Evolutionary conservation across 2,797 vertebrate species (phyloP).

Genomic region (Pempheris klunzingeri): DNA sequence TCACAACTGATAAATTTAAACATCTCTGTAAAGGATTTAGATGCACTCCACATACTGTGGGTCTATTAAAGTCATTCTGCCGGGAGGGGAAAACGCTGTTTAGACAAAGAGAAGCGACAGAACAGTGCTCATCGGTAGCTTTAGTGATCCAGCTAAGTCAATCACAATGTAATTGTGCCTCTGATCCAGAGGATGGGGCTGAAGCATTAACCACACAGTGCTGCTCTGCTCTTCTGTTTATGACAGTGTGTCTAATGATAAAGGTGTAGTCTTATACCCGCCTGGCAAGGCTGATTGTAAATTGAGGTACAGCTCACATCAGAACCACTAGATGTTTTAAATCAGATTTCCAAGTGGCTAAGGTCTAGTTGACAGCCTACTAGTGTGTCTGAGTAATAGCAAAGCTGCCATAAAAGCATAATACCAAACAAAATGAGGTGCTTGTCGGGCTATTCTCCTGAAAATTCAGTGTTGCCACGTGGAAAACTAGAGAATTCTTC

Average conservation of each 20-base stretch:
- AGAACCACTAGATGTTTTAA: conserved; percentile 34
- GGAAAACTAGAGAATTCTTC: conserved; percentile 38
- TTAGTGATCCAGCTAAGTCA: conserved; percentile 68
- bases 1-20: conserved; percentile 67
- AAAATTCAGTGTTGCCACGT: conserved; percentile 33
- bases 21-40: conserved; percentile 52
- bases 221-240: conserved; percentile 63
- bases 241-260: conserved; percentile 51
- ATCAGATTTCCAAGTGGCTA: conserved; percentile 49
- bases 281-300: conserved; percentile 42
- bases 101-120: conserved; percentile 61
- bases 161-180: conserved; percentile 82
- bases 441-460: conserved; percentile 18
- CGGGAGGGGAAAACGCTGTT: conserved; percentile 45
- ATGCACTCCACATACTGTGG: conserved; percentile 54
- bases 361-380: conserved; percentile 38
- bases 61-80: conserved; percentile 66
- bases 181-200: conserved; percentile 86
- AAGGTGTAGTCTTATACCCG: conserved; percentile 26
- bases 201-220: conserved; percentile 79
- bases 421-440: conserved; percentile 10
- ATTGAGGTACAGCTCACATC: conserved; percentile 53
- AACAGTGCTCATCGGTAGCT: conserved; percentile 59
- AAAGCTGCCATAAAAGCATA: conserved; percentile 33
- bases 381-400: conserved; percentile 42